Base-by-base conservation (phyloP, 2,113 vertebrate species). In the Amazona guildingii region DNA sequence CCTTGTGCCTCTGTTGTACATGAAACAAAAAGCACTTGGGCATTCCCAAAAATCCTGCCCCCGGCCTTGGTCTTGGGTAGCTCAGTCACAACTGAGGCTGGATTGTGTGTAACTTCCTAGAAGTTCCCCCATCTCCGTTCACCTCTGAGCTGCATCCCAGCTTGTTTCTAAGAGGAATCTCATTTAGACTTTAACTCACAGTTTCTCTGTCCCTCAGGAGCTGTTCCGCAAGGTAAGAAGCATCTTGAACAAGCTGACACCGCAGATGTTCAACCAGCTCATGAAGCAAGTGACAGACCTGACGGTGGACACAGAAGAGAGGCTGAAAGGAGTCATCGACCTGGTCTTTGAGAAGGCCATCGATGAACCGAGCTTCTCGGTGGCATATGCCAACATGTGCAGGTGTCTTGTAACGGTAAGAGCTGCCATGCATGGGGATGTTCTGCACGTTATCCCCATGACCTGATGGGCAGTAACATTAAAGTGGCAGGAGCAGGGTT, bases 321-420 rank as follows among this genome's bases (percentile, higher is more conserved):
- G 99, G 63, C 98, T 99, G 69, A 99, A 99, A 95, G 99, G 99
- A 31, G 99, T 99, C 98, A 99, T 99, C 2, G 99, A 99, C 98
- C 98, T 99, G 95, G 99, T 99, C 79, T 99, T 99, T 6, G 99
- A 99, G 98, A 99, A 99, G 97, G 99, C 99, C 85, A 99, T 99
- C 6, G 99, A 99, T 15, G 99, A 99, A 91, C 99, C 99, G 87
- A 98, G 99, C 97, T 99, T 99, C 97, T 99, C 99, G 0, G 99
- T 99, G 97, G 99, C 99, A 0, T 99, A 99, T 9, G 99, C 99
- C 96, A 99, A 99, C 98, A 99, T 99, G 99, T 99, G 99, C 97
- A 98, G 99, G 59, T 99, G 99, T 96, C 98, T 99, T 7, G 99
- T 99, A 66, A 99, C 98, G 96, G 99, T 99, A 97, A 98, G 98